Evolutionary conservation across 1,140 invertebrate genomes (phyloP).

Genomic region (Ectropis grisescens): DNA sequence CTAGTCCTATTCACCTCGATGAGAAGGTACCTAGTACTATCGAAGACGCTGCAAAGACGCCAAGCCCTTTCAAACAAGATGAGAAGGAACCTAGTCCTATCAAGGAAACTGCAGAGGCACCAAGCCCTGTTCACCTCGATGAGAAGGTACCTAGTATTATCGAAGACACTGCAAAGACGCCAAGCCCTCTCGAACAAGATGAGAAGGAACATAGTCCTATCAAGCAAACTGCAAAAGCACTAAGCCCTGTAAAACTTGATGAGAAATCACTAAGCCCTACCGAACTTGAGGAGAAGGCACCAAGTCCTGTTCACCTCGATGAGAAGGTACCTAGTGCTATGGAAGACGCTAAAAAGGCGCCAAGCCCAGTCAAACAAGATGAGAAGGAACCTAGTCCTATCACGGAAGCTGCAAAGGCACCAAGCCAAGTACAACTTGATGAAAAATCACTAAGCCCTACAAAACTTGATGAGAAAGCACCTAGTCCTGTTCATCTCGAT

Average conservation of each 20-base stretch:
- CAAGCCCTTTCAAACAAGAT: constrained; percentile 1
- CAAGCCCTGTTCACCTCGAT: neutral
- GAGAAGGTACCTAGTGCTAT: constrained; percentile 3
- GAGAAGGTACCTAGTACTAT: constrained; percentile 3
- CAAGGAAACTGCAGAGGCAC: too few species aligned
- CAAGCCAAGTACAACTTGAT: neutral
- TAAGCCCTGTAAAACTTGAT: neutral
- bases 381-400: constrained; percentile 2
- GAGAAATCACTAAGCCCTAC: constrained; percentile 1
- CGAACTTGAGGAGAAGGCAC: neutral
- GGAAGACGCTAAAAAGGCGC: neutral
- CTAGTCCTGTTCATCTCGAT: too few species aligned
- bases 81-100: constrained; percentile 2
- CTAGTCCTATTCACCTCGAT: constrained; percentile 4
- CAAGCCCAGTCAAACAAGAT: constrained; percentile 4
- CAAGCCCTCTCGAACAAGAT: too few species aligned
- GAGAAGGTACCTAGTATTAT: constrained; percentile 1
- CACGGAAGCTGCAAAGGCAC: neutral
- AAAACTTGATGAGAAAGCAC: too few species aligned
- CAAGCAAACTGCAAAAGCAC: neutral
- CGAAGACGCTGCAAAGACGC: neutral
- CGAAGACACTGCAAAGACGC: neutral
- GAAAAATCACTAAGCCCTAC: constrained; percentile 1
- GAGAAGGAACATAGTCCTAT: too few species aligned
- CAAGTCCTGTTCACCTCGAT: neutral